Evolutionary conservation across 2,888 invertebrate species (phyloP).

Genomic region (Cantharis nigra): DNA sequence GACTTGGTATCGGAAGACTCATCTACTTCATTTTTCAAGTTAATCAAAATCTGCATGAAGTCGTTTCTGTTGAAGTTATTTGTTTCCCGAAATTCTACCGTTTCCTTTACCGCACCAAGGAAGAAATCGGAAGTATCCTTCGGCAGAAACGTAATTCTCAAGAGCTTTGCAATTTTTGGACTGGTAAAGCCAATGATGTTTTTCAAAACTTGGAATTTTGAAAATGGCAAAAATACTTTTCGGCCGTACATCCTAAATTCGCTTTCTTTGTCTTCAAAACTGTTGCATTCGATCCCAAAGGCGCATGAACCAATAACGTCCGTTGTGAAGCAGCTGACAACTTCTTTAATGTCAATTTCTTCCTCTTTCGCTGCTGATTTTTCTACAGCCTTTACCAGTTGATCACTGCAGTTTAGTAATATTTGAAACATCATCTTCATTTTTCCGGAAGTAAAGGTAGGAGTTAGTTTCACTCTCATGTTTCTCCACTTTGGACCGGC

Average conservation of each 20-base stretch:
- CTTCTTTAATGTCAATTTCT: conserved; percentile 54
- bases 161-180: conserved; percentile 48
- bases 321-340: conserved; percentile 55
- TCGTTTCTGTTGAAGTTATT: conserved; percentile 42
- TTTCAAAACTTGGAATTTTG: conserved; percentile 42
- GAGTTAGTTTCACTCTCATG: conserved; percentile 63
- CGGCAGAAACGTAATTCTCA: conserved; percentile 34
- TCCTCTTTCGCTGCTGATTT: conserved; percentile 29
- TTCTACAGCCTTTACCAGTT: conserved; percentile 54
- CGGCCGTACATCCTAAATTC: conserved; percentile 49
- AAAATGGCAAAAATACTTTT: conserved; percentile 23
- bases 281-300: conserved; percentile 62
- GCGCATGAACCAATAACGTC: conserved; percentile 62
- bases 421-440: conserved; percentile 65
- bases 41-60: conserved; percentile 50
- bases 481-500: conserved; percentile 64
- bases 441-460: conserved; percentile 67
- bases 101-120: conserved; percentile 37
- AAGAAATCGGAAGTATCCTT: conserved; percentile 40
- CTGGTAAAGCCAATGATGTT: conserved; percentile 53
- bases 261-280: conserved; percentile 57
- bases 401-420: conserved; percentile 60
- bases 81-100: conserved; percentile 39
- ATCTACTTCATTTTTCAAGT: conserved; percentile 30
- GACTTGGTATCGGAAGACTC: not conserved